Percentiles rank a stretch among this genome's conserved stretches.
Conservation (phyloP, 1,140 invertebrate species). For the Procambarus clarkii region DNA sequence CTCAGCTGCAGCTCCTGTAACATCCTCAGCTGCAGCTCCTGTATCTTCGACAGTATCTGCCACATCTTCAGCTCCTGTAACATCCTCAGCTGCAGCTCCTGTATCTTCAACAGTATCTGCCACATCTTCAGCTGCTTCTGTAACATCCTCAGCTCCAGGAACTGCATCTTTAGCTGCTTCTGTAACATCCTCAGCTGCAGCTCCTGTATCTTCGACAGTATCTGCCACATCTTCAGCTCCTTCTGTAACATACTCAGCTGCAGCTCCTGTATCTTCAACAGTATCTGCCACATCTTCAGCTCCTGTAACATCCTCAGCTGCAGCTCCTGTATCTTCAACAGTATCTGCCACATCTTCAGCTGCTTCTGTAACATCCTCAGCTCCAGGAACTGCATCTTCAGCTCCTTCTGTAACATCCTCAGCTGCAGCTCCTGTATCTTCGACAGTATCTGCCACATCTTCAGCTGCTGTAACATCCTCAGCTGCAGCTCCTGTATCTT, state of each 20-base stretch:
- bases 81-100: neutral
- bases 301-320: neutral
- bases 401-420: neutral
- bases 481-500: neutral
- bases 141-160: too few relatives aligned
- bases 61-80: neutral
- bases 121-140: too few relatives aligned
- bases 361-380: neutral
- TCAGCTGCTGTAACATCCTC: neutral
- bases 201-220: conserved; percentile 23
- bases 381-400: neutral
- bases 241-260: neutral
- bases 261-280: neutral
- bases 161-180: too few relatives aligned
- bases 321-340: neutral
- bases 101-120: too few relatives aligned
- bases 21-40: neutral
- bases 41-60: conserved; percentile 16
- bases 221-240: neutral
- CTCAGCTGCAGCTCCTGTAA: neutral
- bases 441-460: neutral
- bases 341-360: neutral
- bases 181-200: neutral
- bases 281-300: neutral
- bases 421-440: neutral